Base-by-base conservation (phyloP, 2,888 invertebrate species). In the Diaperis boleti region DNA sequence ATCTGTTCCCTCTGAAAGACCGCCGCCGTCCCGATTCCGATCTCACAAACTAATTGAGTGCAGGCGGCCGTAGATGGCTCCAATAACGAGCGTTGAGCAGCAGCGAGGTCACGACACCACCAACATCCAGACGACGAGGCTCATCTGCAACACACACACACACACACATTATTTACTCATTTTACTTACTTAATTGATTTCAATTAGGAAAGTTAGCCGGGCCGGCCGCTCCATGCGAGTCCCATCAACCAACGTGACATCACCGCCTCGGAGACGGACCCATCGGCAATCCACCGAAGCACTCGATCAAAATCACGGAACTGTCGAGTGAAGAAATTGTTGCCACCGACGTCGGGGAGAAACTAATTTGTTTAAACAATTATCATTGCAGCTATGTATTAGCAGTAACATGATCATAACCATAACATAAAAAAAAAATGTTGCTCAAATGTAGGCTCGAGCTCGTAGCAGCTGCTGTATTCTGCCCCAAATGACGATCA, bases 161-260 rank as follows among this genome's bases (percentile, higher is more conserved):
- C n/a, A n/a, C n/a, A n/a, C n/a, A n/a, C n/a, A n/a, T n/a, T n/a
- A n/a, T n/a, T 64, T 67, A 65, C 61, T 62, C 60, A 60, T 66
- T 67, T 65, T 63, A 68, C 65, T 68, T 67, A 67, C 26, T 65
- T 65, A 65, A 65, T 62, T 65, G 62, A 59, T 62, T 62, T 49
- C 65, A 65, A 65, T 65, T 65, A 54, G 57, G 37, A 59, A 59
- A 65, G 57, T 47, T 59, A 62, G 62, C 47, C 64, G 60, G 62
- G 57, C 47, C 55, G 59, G 62, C 47, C 64, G 60, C 54, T 47
- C 29, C 44, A 50, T 26, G 26, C n/a, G 22, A 54, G 14, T 39
- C 13, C 26, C 26, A 41, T 39, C 11, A 26, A 54, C 20, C 11
- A 26, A 54, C 20, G 17, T 41, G 26, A 20, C 41, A 26, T 26